Evolutionary conservation across 1,140 invertebrate species (phyloP).

Genomic region (Bombus confusus): DNA sequence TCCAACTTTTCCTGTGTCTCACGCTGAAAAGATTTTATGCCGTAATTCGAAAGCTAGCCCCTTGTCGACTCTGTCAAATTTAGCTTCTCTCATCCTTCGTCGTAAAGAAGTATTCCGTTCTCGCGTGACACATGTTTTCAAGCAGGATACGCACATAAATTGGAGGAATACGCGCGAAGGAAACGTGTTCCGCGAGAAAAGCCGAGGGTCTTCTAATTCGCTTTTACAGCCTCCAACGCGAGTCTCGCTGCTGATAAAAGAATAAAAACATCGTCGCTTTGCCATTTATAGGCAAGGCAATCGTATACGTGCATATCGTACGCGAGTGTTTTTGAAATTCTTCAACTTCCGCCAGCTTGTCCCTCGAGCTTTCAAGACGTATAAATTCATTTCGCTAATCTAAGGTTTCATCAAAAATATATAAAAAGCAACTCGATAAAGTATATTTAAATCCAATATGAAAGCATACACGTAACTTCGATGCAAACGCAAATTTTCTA

Average conservation of each 20-base stretch:
- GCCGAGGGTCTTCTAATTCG: conserved; percentile 62
- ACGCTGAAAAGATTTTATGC: not conserved
- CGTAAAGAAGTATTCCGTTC: conserved; percentile 37
- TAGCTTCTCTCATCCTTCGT: not conserved
- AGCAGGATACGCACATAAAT: conserved; percentile 19
- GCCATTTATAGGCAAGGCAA: not conserved
- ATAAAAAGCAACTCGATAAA: too few relatives aligned
- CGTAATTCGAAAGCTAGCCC: not conserved
- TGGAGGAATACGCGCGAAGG: not conserved
- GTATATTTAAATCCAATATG: too few relatives aligned
- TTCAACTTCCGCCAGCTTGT: not conserved
- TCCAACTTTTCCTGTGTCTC: not conserved
- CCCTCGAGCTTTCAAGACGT: too few relatives aligned
- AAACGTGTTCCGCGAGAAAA: conserved; percentile 51
- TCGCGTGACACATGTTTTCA: conserved; percentile 38
- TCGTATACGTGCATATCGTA: not conserved
- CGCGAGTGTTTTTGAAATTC: not conserved
- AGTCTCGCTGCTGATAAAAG: conserved; percentile 48
- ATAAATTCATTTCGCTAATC: too few relatives aligned
- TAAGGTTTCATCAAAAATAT: too few relatives aligned
- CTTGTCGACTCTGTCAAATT: not conserved
- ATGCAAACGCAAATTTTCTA: too few relatives aligned
- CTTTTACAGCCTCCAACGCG: conserved; percentile 59
- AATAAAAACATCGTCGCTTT: not conserved
- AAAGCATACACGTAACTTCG: too few relatives aligned